Percentiles rank a stretch among this genome's conserved stretches.
These are phyloP conservation scores for Heliconius hewitsoni DNA, from an alignment of 1,140 invertebrate species.

Conservation along the genomic window DNA sequence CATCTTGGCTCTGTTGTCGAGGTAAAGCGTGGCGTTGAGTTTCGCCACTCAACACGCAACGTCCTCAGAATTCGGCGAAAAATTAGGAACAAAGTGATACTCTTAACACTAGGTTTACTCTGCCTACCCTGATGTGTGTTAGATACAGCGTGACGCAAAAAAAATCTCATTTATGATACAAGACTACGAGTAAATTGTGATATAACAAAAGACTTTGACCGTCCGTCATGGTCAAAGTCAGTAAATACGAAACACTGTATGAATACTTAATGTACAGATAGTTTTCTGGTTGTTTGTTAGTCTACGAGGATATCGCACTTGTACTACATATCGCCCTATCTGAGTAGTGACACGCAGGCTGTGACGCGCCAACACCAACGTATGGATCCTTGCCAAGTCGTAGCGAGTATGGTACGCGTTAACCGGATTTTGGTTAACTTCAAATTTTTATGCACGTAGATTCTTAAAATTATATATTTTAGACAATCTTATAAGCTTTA, in stretches of 20 bases:
- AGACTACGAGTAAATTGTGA: background rate
- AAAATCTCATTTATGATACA: too few relatives aligned
- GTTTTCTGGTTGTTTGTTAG: constrained; percentile 1
- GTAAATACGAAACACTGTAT: background rate
- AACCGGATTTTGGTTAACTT: background rate
- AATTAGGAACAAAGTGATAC: too few relatives aligned
- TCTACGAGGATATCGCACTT: background rate
- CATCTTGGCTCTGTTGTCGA: too few relatives aligned
- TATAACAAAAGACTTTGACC: background rate
- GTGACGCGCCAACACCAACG: constrained; percentile 40
- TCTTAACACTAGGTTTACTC: too few relatives aligned
- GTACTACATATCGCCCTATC: constrained; percentile 15
- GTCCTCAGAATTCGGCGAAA: too few relatives aligned
- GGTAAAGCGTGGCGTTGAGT: too few relatives aligned
- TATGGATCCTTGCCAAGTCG: constrained; percentile 50
- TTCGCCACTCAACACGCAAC: too few relatives aligned
- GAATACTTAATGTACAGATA: background rate
- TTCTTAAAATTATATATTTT: background rate
- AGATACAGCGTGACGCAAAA: too few relatives aligned
- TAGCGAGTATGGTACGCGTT: constrained; percentile 21
- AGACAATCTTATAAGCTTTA: background rate
- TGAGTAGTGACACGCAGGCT: constrained; percentile 40
- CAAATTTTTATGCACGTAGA: background rate
- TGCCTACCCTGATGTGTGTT: too few relatives aligned
- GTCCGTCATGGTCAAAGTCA: background rate